These are phyloP conservation scores for Nematolebias whitei DNA, from an alignment of 2,113 vertebrate species.

Conservation along the genomic window DNA sequence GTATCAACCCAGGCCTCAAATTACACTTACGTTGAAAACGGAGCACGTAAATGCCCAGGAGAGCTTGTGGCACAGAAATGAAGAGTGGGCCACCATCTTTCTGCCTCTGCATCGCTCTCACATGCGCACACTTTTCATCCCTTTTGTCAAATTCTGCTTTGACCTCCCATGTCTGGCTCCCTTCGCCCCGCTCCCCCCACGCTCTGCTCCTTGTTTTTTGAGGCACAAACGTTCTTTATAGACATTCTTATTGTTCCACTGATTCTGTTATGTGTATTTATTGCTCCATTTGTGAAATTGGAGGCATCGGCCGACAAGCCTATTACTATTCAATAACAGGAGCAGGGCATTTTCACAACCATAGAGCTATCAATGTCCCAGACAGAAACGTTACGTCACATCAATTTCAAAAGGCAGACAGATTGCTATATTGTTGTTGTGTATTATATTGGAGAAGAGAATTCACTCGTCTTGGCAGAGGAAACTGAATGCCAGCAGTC, in stretches of 20 bases:
- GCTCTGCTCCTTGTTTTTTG: slow-evolving; percentile 47
- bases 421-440: slow-evolving; percentile 47
- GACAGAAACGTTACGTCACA: slow-evolving; percentile 66
- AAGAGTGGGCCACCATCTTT: slow-evolving; percentile 72
- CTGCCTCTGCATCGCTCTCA: slow-evolving; percentile 28
- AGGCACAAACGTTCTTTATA: slow-evolving; percentile 58
- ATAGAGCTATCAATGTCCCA: slow-evolving; percentile 54
- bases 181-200: background rate
- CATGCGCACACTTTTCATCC: slow-evolving; percentile 41
- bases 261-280: slow-evolving; percentile 75
- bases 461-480: slow-evolving; percentile 5
- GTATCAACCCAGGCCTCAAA: slow-evolving; percentile 80
- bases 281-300: slow-evolving; percentile 79
- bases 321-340: slow-evolving; percentile 77
- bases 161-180: background rate
- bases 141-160: slow-evolving; percentile 59
- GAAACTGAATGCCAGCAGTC: slow-evolving; percentile 37
- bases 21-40: slow-evolving; percentile 83
- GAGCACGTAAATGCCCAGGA: slow-evolving; percentile 79
- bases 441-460: slow-evolving; percentile 34
- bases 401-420: slow-evolving; percentile 48
- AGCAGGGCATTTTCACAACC: slow-evolving; percentile 72
- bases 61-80: slow-evolving; percentile 82
- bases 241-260: slow-evolving; percentile 70
- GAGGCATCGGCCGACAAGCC: slow-evolving; percentile 71